A percentile compares a stretch with the other conserved stretches of the same genome.
These are phyloP conservation scores for Drosophila hawaiiensis DNA, from an alignment of 2,888 invertebrate species.

Conservation along the genomic window DNA sequence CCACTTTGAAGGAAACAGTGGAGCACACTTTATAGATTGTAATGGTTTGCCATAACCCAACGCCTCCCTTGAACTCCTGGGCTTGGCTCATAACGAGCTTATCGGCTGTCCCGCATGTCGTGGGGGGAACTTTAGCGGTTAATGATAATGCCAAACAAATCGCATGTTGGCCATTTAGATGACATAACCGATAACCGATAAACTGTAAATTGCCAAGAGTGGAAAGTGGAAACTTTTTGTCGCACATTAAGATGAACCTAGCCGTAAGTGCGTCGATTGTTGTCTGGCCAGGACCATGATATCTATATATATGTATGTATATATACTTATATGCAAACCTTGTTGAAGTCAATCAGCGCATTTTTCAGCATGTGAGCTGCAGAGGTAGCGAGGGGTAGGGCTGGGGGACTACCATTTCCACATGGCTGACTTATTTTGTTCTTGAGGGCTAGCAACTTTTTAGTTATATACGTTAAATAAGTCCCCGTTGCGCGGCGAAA, in stretches of 20 bases:
- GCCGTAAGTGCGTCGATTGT: constrained; percentile 52
- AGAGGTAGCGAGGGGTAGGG: background rate
- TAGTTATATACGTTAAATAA: constrained; percentile 81
- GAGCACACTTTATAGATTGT: constrained; percentile 20
- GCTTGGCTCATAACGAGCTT: constrained; percentile 34
- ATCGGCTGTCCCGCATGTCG: constrained; percentile 27
- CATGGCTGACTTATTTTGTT: constrained; percentile 70
- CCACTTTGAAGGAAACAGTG: constrained; percentile 6
- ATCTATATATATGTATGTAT: background rate
- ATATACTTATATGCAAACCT: constrained; percentile 45
- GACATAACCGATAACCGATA: constrained; percentile 80
- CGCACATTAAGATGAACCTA: constrained; percentile 73
- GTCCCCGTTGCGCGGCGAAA: constrained; percentile 78
- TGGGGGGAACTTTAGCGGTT: constrained; percentile 19
- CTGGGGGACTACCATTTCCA: constrained; percentile 47
- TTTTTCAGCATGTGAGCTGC: constrained; percentile 44
- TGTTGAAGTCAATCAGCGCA: constrained; percentile 67
- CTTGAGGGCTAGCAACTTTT: constrained; percentile 55
- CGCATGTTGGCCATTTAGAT: constrained; percentile 76
- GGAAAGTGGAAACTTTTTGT: constrained; percentile 64
- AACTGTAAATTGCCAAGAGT: constrained; percentile 73
- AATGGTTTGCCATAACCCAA: constrained; percentile 36
- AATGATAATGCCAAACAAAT: constrained; percentile 63
- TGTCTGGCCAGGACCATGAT: constrained; percentile 42
- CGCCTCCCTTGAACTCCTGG: constrained; percentile 6